Conservation (phyloP, 1,140 invertebrate genomes). For the Cyclina sinensis region DNA sequence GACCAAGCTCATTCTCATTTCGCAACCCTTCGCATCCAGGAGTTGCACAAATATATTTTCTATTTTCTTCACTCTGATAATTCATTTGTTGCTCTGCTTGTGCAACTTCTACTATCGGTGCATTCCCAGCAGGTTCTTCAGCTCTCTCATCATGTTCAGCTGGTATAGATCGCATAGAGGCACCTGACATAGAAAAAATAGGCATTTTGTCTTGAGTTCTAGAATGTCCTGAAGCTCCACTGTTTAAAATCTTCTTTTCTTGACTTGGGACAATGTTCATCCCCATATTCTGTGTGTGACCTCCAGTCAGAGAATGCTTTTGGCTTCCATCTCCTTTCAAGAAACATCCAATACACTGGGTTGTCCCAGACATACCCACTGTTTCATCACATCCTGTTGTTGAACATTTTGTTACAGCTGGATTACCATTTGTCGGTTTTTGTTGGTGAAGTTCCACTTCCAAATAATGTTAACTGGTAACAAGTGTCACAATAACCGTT, state of each 20-base stretch:
- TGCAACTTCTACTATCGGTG: neutral
- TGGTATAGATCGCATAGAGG: conserved; percentile 36
- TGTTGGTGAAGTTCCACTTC: neutral
- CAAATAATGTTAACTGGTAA: conserved; percentile 41
- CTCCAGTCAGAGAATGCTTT: neutral
- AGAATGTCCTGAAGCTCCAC: neutral
- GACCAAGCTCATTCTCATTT: conserved; percentile 34
- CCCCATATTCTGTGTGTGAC: neutral
- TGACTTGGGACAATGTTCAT: conserved; percentile 26
- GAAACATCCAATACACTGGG: conserved; percentile 42
- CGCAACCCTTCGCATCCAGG: conserved; percentile 72
- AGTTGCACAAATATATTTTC: conserved; percentile 70
- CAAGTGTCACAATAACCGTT: conserved; percentile 65
- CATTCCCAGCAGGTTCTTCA: neutral
- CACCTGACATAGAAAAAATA: neutral
- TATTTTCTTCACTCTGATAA: neutral
- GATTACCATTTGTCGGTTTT: neutral
- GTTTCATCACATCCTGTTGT: conserved; percentile 21
- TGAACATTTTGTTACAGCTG: neutral
- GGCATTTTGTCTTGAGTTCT: neutral
- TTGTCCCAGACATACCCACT: neutral
- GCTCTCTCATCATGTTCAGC: conserved; percentile 34
- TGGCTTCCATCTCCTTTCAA: neutral
- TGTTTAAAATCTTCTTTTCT: conserved; percentile 40
- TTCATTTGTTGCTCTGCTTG: neutral